Evolutionary conservation across 2,113 vertebrate genomes (phyloP), one percentile per base, ranked within the genome.

Genomic region (Tragelaphus imberbis): DNA sequence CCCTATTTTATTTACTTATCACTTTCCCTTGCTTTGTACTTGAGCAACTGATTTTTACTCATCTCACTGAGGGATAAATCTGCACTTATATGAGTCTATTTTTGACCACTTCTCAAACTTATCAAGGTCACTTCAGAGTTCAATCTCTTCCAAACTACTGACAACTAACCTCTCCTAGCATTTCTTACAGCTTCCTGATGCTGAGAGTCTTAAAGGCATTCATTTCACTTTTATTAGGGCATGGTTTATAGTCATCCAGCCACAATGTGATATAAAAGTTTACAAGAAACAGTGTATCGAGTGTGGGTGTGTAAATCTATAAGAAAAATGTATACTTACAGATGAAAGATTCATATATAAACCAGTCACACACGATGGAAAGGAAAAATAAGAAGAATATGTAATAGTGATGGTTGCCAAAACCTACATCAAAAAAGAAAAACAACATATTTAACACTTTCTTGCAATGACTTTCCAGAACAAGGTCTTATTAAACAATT

Each of bases 331-430:
- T 92, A 97, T 98, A 99, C 99, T 98, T 99, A 99, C 99, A 99
- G 59, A 97, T 44, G 33, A 99, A 88, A 96, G 99, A 99, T 88
- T 99, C 99, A 95, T 99, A 99, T 51, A 99, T 98, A 98, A 99
- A 98, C 99, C 99, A 99, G 91, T 92, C 93, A 95, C 99, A 97
- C n/a, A 99, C 98, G 63, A 99, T 0, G 0, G 96, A 59, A 19
- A 99, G 97, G 71, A 99, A 99, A 75, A 98, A 36, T 79, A 99
- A 98, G 88, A 99, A 99, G 63, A 99, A 97, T 12, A 99, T 84
- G 95, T 99, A 99, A 98, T 99, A 99, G 90, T 97, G 98, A 97
- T 99, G 99, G 98, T 99, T 99, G 97, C 99, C 99, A 86, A 99
- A 98, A 89, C 99, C 99, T 99, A 92, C 14, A 97, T 95, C 36